These are phyloP conservation scores for Drosophila repleta DNA, from an alignment of 1,140 invertebrate species.

Conservation along the genomic window DNA sequence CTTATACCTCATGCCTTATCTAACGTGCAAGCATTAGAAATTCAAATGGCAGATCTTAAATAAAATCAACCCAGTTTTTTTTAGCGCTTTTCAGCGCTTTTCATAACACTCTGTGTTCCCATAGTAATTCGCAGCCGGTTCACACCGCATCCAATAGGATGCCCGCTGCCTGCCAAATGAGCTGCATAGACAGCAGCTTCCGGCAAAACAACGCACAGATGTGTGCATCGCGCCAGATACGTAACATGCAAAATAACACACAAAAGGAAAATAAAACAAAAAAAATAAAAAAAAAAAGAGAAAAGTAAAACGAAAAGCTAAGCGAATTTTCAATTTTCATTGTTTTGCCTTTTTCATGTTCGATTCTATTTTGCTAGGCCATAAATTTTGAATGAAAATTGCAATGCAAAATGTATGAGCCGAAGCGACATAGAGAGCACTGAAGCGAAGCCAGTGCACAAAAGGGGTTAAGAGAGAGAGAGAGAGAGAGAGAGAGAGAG, in stretches of 20 bases:
- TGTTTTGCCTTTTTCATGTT: slow-evolving; percentile 63
- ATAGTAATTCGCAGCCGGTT: slow-evolving; percentile 3
- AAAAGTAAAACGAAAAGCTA: slow-evolving; percentile 21
- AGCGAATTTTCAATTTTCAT: slow-evolving; percentile 66
- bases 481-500: slow-evolving; percentile 7
- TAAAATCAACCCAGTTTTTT: not conserved
- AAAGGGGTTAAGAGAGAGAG: slow-evolving; percentile 17
- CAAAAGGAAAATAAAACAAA: slow-evolving; percentile 27
- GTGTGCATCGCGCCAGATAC: slow-evolving; percentile 34
- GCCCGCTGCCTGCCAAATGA: slow-evolving; percentile 11
- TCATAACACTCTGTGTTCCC: not conserved
- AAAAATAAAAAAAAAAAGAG: slow-evolving; percentile 29
- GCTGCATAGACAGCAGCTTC: slow-evolving; percentile 25
- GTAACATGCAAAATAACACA: slow-evolving; percentile 16
- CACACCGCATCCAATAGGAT: slow-evolving; percentile 5
- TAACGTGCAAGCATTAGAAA: not conserved
- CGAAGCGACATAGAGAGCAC: slow-evolving; percentile 29
- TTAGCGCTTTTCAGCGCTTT: not conserved
- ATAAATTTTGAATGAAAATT: slow-evolving; percentile 81
- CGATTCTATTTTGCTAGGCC: slow-evolving; percentile 72
- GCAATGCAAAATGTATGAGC: slow-evolving; percentile 58
- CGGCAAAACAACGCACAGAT: slow-evolving; percentile 18
- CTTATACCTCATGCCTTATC: not conserved
- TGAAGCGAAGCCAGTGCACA: slow-evolving; percentile 4
- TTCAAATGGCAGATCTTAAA: not conserved